Percentiles rank a stretch among this genome's conserved stretches.
These are phyloP conservation scores for Scylla paramamosain DNA, from an alignment of 1,140 invertebrate species.

Conservation along the genomic window DNA sequence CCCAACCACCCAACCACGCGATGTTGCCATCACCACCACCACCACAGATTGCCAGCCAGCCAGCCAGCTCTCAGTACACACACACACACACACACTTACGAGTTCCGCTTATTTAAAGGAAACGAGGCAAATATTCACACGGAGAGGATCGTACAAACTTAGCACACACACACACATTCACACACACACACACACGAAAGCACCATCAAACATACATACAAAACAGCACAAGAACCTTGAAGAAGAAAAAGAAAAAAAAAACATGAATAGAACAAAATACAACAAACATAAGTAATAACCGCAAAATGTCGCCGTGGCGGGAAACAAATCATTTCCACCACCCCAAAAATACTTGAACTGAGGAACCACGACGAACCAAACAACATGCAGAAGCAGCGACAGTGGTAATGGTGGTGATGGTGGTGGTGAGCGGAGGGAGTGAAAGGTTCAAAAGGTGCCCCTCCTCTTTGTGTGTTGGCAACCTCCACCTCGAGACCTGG, in stretches of 20 bases:
- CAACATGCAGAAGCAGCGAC: not conserved
- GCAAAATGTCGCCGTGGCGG: not conserved
- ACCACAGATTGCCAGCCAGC: not conserved
- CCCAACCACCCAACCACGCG: not conserved
- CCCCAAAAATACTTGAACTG: not conserved
- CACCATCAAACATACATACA: no score
- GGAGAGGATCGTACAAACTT: no score
- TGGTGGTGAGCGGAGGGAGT: not conserved
- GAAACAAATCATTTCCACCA: not conserved
- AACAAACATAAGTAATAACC: not conserved
- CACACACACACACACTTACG: no score
- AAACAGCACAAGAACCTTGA: not conserved
- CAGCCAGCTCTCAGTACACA: no score
- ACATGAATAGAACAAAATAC: not conserved
- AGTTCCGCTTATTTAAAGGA: no score
- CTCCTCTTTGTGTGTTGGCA: slow-evolving; percentile 6
- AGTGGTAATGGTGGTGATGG: not conserved
- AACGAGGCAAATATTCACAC: no score
- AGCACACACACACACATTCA: no score
- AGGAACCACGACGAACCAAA: not conserved
- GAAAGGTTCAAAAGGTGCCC: not conserved
- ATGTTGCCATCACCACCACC: not conserved
- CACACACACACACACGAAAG: no score
- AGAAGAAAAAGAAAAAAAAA: not conserved
- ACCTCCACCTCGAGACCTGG: not conserved